Conservation (phyloP, 1,140 invertebrate genomes). For the Chrysomallon squamiferum region DNA sequence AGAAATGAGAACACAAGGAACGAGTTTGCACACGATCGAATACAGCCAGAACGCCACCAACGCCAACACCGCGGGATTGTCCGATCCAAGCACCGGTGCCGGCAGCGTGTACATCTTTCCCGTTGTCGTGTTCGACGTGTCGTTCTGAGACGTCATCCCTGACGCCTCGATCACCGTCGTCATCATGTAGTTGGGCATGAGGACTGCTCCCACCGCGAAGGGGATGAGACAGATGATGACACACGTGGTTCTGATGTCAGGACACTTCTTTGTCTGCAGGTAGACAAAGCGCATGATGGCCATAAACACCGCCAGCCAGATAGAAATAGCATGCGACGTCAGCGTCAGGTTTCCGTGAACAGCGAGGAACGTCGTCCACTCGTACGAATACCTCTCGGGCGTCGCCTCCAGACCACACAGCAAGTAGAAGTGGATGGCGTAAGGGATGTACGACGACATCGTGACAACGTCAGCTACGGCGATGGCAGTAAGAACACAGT, state of each 20-base stretch:
- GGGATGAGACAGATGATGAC: not conserved
- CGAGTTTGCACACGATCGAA: constrained; percentile 45
- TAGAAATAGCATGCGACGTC: constrained; percentile 89
- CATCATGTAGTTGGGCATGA: constrained; percentile 22
- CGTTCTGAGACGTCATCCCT: not conserved
- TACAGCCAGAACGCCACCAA: constrained; percentile 40
- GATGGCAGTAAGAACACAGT: constrained; percentile 82
- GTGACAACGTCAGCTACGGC: constrained; percentile 85
- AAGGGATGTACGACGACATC: constrained; percentile 78
- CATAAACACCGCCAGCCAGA: constrained; percentile 86
- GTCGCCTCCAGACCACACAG: not conserved
- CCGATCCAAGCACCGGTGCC: constrained; percentile 18
- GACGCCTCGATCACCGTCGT: constrained; percentile 1
- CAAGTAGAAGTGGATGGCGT: constrained; percentile 6
- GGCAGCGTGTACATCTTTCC: constrained; percentile 11
- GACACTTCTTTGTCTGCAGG: constrained; percentile 73
- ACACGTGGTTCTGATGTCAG: constrained; percentile 2
- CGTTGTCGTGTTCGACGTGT: no score
- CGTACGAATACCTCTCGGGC: constrained; percentile 7
- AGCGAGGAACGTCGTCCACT: constrained; percentile 24
- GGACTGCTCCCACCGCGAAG: not conserved
- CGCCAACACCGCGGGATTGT: constrained; percentile 8
- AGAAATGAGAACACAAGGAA: constrained; percentile 62
- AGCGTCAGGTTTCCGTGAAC: constrained; percentile 69
- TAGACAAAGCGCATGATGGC: constrained; percentile 75